A percentile compares a stretch with the other conserved stretches of the same genome.
Evolutionary conservation across 2,888 invertebrate genomes (phyloP).

Genomic region (Anthrax anthrax): DNA sequence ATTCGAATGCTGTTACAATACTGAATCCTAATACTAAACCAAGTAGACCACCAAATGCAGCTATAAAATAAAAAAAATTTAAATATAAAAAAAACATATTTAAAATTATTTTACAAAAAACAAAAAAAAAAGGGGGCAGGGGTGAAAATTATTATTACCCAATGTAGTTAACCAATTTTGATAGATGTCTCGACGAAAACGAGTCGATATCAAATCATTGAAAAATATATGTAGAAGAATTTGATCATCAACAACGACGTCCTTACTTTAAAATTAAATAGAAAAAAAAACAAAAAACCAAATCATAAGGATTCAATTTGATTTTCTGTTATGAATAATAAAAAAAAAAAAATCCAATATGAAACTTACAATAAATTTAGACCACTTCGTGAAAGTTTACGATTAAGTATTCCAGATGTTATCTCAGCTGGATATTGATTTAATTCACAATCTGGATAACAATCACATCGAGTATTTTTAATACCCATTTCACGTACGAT

Average conservation of each 20-base stretch:
- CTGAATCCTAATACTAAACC: conserved; percentile 58
- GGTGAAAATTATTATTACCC: too few relatives aligned
- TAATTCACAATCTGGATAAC: conserved; percentile 49
- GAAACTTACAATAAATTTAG: conserved; percentile 13
- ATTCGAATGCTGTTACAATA: conserved; percentile 50
- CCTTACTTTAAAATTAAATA: conserved; percentile 30
- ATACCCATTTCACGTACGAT: conserved; percentile 6
- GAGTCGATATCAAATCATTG: conserved; percentile 49
- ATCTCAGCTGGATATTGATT: conserved; percentile 47
- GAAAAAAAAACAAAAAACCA: not conserved
- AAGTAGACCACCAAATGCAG: conserved; percentile 54
- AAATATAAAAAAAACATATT: not conserved
- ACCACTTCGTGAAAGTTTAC: conserved; percentile 32
- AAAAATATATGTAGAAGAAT: conserved; percentile 50
- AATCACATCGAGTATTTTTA: conserved; percentile 31
- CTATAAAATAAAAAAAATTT: conserved; percentile 31
- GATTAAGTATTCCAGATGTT: conserved; percentile 43
- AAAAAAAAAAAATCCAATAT: not conserved
- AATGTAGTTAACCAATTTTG: conserved; percentile 56
- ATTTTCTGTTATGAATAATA: not conserved
- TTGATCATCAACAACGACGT: conserved; percentile 36
- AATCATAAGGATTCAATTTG: not conserved
- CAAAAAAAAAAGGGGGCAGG: too few relatives aligned
- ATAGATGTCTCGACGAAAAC: conserved; percentile 49
- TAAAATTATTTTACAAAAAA: not conserved